Conservation (phyloP, 2,888 invertebrate genomes). For the Tetragonisca angustula region DNA sequence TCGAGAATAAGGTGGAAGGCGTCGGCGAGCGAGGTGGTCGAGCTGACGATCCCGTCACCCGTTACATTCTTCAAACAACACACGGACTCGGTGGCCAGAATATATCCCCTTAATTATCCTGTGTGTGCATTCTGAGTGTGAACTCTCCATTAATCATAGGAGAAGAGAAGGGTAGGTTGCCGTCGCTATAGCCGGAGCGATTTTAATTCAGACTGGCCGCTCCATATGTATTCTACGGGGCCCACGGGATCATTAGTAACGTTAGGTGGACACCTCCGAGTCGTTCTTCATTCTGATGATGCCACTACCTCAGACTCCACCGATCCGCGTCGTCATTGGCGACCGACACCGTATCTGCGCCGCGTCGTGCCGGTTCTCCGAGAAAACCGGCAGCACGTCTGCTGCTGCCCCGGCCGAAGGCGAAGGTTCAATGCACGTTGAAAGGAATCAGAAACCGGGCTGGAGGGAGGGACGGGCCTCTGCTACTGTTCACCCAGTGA, state of each 20-base stretch:
- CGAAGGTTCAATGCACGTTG: conserved; percentile 54
- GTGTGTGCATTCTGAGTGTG: conserved; percentile 84
- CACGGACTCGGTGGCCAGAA: conserved; percentile 83
- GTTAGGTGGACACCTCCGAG: conserved; percentile 82
- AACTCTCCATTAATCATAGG: conserved; percentile 84
- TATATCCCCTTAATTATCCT: conserved; percentile 84
- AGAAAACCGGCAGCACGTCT: conserved; percentile 53
- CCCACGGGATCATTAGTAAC: conserved; percentile 83
- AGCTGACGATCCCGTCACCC: conserved; percentile 74
- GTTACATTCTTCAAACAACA: conserved; percentile 81
- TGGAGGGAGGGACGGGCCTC: conserved; percentile 19
- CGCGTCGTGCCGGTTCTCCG: conserved; percentile 34
- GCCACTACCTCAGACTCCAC: conserved; percentile 75
- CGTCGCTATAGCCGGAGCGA: conserved; percentile 79
- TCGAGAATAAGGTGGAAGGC: not conserved
- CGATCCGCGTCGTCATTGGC: conserved; percentile 74
- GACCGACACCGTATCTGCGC: conserved; percentile 57
- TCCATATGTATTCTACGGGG: conserved; percentile 82
- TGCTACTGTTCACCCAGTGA: conserved; percentile 48
- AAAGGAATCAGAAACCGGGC: conserved; percentile 44
- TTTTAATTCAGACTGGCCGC: conserved; percentile 84
- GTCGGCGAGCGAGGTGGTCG: conserved; percentile 29
- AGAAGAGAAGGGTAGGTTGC: conserved; percentile 79
- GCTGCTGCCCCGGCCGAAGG: conserved; percentile 27
- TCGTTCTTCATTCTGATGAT: conserved; percentile 83